Conservation (phyloP, 1,140 invertebrate genomes). For the Zaprionus ornatus region DNA sequence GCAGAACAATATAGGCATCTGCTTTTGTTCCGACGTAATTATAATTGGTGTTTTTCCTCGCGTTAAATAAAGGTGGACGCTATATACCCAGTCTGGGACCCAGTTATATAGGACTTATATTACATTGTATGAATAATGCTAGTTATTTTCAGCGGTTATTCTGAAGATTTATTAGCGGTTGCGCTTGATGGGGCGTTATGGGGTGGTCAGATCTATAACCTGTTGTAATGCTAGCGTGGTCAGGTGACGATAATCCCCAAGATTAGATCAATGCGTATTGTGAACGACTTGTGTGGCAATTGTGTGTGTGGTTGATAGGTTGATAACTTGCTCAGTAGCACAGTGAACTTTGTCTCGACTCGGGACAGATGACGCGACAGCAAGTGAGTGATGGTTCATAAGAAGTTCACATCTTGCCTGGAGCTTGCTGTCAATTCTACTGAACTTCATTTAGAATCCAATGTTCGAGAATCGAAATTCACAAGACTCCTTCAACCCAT, state of each 20-base stretch:
- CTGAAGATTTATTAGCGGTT: slow-evolving; percentile 10
- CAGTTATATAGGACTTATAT: no score
- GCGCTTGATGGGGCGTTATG: background rate
- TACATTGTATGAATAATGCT: slow-evolving; percentile 4
- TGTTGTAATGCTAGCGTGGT: background rate
- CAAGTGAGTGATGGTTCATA: no score
- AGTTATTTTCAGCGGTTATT: background rate
- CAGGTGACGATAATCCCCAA: slow-evolving; percentile 10
- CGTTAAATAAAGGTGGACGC: background rate
- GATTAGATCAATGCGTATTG: slow-evolving; percentile 29
- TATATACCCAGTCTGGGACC: background rate
- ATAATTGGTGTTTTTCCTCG: background rate
- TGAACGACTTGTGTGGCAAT: background rate
- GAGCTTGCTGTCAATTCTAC: slow-evolving; percentile 9
- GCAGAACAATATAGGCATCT: background rate
- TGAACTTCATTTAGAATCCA: background rate
- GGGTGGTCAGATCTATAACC: background rate
- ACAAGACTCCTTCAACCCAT: background rate
- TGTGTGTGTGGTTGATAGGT: slow-evolving; percentile 1
- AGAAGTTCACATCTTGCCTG: background rate
- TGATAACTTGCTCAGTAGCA: background rate
- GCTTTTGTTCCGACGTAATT: background rate
- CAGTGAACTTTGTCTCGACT: background rate
- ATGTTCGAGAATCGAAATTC: background rate
- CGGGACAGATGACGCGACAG: background rate